Evolutionary conservation across 2,888 invertebrate genomes (phyloP), one percentile per base, ranked within the genome.

Genomic region (Drosophila kanekoi): DNA sequence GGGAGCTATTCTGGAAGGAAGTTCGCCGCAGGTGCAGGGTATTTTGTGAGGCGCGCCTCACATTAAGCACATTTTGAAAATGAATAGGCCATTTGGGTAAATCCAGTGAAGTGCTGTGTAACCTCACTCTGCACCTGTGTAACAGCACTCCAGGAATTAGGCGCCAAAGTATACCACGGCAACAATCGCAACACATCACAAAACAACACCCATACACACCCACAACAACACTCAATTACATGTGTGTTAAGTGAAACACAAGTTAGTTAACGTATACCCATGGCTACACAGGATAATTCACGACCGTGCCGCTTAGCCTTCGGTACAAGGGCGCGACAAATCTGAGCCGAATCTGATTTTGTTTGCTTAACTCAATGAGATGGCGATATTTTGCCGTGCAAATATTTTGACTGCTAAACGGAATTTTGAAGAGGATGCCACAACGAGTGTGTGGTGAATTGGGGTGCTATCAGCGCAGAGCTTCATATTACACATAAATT

Each of bases 351-450:
- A 51, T 70, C 75, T 73, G 84, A 83, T 79, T 81, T 71, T 80
- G 73, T 81, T 84, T 81, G 64, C 70, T 62, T 65, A 82, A 77
- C 80, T 77, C 72, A 77, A 72, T 81, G 69, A 79, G 80, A 69
- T 61, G 63, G 41, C 62, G 72, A 69, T 67, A 75, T 68, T 60
- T 23, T 18, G 60, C 60, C 64, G 79, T 73, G 78, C 67, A 72
- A 71, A 77, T 77, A 77, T 76, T 75, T 64, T 72, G 54, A 68
- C 54, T 37, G 69, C 45, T 77, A 77, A 79, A 74, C 81, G 52
- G 77, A 80, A 58, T 79, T 67, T 48, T 23, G 16, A 16, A 53
- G 53, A 43, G 53, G 35, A 58, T 51, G 51, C 32, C 40, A 13
- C 48, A 23, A 23, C 37, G 14, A 28, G 45, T 28, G 35, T 41